Percentiles rank a stretch among this genome's conserved stretches.
Conservation (phyloP, 2,113 vertebrate species). For the Melanocharis versteri region DNA sequence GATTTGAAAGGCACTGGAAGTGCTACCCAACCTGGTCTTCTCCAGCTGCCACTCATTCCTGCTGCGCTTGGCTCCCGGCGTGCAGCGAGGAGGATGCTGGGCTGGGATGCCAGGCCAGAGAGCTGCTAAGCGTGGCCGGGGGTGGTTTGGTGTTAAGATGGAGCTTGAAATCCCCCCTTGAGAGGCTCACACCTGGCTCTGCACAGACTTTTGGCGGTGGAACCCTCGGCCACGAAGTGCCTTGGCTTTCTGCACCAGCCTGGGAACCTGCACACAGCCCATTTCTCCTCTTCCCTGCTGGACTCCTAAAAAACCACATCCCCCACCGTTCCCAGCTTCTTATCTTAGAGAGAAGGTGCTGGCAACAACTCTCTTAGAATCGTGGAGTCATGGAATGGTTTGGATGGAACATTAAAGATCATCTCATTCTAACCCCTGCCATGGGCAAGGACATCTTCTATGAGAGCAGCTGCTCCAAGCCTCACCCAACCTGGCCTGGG, state of each 20-base stretch:
- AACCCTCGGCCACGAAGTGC: background rate
- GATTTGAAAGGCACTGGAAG: background rate
- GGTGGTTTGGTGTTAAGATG: background rate
- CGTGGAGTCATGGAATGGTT: too few relatives aligned
- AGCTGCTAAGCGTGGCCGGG: background rate
- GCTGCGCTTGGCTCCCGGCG: fast-evolving
- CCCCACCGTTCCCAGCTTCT: background rate
- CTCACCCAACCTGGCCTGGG: background rate
- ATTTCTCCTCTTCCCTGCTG: fast-evolving
- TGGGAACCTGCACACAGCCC: background rate
- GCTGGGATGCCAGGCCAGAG: background rate
- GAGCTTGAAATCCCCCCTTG: background rate
- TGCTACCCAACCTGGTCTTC: background rate
- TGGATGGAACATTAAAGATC: background rate
- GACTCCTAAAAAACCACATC: background rate
- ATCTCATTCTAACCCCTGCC: background rate
- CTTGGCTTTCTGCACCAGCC: background rate
- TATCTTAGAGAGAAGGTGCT: background rate
- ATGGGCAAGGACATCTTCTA: background rate
- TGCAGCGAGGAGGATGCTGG: background rate
- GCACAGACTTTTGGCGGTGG: fast-evolving
- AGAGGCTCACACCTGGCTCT: background rate
- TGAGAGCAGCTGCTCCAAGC: background rate
- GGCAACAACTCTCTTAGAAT: background rate
- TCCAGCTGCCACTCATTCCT: background rate